A percentile compares a stretch with the other conserved stretches of the same genome.
phyloP scores from a whole-genome alignment of 2,888 invertebrate genomes.

The Tipula helvola region DNA sequence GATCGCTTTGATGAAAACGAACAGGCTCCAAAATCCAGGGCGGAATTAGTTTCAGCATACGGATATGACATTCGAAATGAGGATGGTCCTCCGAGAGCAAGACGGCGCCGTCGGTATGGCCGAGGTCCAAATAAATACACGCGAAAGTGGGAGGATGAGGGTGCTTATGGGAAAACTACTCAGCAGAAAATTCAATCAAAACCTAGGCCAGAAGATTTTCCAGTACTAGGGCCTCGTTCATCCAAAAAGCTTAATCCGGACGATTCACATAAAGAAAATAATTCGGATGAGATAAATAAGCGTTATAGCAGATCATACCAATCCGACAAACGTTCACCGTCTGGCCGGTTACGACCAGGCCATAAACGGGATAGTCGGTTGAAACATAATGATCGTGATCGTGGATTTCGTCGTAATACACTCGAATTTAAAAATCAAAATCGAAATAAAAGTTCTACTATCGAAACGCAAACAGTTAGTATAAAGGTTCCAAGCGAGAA shows the following conservation, averaged over 20 bases:
- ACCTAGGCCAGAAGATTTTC: slow-evolving; percentile 44
- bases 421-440: slow-evolving; percentile 31
- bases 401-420: slow-evolving; percentile 21
- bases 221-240: slow-evolving; percentile 35
- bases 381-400: slow-evolving; percentile 31
- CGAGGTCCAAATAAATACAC: slow-evolving; percentile 88
- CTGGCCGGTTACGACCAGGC: background rate
- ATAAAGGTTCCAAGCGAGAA: background rate
- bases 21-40: slow-evolving; percentile 74
- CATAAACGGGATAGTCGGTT: slow-evolving; percentile 16
- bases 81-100: slow-evolving; percentile 78
- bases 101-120: slow-evolving; percentile 75
- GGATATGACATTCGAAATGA: slow-evolving; percentile 93
- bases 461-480: background rate
- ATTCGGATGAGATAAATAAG: slow-evolving; percentile 11
- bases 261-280: slow-evolving; percentile 14
- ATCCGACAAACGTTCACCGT: background rate
- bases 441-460: slow-evolving; percentile 13
- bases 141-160: slow-evolving; percentile 86
- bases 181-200: slow-evolving; percentile 29
- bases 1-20: slow-evolving; percentile 47
- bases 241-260: slow-evolving; percentile 10
- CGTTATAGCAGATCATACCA: background rate
- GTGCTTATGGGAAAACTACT: slow-evolving; percentile 58
- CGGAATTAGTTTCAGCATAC: slow-evolving; percentile 74